Conservation (phyloP, 1,140 invertebrate genomes). For the Hormaphis cornu region DNA sequence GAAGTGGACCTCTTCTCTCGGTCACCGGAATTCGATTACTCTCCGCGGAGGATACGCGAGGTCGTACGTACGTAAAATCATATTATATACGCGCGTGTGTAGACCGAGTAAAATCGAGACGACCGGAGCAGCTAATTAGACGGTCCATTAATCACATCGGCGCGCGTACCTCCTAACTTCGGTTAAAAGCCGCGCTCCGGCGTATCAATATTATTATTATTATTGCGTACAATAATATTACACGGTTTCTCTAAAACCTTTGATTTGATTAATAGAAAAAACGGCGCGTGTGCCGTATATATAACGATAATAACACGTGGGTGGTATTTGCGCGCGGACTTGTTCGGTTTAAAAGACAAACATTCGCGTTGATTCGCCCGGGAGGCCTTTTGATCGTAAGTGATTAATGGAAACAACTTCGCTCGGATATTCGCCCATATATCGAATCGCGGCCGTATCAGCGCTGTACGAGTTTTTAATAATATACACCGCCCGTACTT, state of each 20-base stretch:
- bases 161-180: neutral
- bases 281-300: neutral
- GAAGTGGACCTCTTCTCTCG: slow-evolving; percentile 21
- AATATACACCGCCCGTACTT: no score
- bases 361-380: neutral
- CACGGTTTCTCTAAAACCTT: neutral
- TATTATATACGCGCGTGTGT: neutral
- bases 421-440: neutral
- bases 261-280: neutral
- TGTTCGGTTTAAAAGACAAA: slow-evolving; percentile 4
- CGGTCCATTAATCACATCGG: slow-evolving; percentile 19
- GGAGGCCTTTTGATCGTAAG: slow-evolving; percentile 11
- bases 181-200: neutral
- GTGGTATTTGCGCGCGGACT: neutral
- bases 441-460: no score
- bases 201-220: neutral
- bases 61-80: no score
- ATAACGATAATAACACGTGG: neutral
- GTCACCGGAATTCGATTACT: slow-evolving; percentile 12
- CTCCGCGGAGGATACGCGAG: neutral
- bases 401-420: neutral
- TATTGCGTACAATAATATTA: no score
- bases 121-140: slow-evolving; percentile 6
- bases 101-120: slow-evolving; percentile 13
- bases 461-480: no score